These are phyloP conservation scores for Sapayoa aenigma DNA, from an alignment of 2,113 vertebrate species.

Conservation along the genomic window DNA sequence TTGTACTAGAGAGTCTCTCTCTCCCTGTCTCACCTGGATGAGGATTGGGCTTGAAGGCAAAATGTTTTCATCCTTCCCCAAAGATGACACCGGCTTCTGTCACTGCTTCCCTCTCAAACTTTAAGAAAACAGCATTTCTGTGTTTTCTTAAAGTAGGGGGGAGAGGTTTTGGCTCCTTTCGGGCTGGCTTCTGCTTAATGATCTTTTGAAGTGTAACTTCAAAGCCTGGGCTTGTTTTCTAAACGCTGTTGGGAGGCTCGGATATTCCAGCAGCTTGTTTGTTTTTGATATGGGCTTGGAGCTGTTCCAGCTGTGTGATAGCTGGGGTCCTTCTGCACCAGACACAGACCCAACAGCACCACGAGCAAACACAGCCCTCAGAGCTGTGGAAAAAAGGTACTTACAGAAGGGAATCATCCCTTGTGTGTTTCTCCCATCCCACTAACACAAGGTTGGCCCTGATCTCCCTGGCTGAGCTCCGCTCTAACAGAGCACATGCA, in stretches of 20 bases:
- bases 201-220: slow-evolving; percentile 42
- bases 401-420: neutral
- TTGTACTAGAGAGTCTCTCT: neutral
- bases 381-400: neutral
- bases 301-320: neutral
- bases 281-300: neutral
- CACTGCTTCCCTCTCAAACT: neutral
- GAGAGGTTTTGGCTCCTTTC: neutral
- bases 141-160: neutral
- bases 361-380: neutral
- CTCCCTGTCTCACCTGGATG: neutral
- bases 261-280: neutral
- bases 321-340: neutral
- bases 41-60: neutral
- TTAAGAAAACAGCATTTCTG: neutral
- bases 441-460: rapidly evolving
- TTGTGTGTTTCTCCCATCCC: neutral
- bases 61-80: neutral
- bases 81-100: neutral
- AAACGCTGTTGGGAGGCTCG: neutral
- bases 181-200: neutral
- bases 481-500: rapidly evolving
- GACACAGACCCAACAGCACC: neutral
- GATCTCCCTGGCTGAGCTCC: neutral
- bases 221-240: slow-evolving; percentile 14